Base-by-base conservation (phyloP, 2,888 invertebrate genomes). In the Gymnocheta viridis region DNA sequence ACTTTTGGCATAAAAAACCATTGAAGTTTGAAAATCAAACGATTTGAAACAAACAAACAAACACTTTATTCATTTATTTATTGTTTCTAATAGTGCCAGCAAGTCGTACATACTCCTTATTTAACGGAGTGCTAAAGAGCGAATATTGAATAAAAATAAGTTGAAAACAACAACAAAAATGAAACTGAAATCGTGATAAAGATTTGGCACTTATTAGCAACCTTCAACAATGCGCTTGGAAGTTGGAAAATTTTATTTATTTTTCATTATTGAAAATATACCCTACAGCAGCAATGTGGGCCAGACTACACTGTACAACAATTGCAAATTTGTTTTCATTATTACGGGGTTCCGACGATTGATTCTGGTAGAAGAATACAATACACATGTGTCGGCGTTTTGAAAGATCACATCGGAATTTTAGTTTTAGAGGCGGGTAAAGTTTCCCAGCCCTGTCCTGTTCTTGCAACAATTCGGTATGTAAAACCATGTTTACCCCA, bases 181-280 rank as follows among this genome's bases (percentile, higher is more conserved):
- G 38, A 80, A 83, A 77, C 76, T 76, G 72, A 83, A 72, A 80
- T 83, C 89, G 89, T 89, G 89, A 87, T 88, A 88, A 87, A 86
- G 87, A 88, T 86, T 88, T 89, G 88, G 88, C 88, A 88, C 89
- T 88, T 87, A 88, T 88, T 88, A 87, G 86, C 82, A 78, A 79
- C 77, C 77, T 84, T 84, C 85, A 83, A 74, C 72, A 81, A 79
- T 56, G 62, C 60, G 66, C 29, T 74, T 74, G 69, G 58, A 51
- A 74, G 62, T 78, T 73, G 69, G 10, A 69, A 62, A 32, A 54
- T 24, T 17, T 44, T 56, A 29, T 32, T 32, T 35, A 7, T 58
- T 72, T 41, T 56, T 54, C 4, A 35, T 67, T 51, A 47, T 54
- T 56, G 4, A 29, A 22, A 29, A 56, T 32, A 4, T 32, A 66